Evolutionary conservation across 1,140 invertebrate genomes (phyloP), one percentile per base, ranked within the genome.

Genomic region (Panagrolaimus sp.): DNA sequence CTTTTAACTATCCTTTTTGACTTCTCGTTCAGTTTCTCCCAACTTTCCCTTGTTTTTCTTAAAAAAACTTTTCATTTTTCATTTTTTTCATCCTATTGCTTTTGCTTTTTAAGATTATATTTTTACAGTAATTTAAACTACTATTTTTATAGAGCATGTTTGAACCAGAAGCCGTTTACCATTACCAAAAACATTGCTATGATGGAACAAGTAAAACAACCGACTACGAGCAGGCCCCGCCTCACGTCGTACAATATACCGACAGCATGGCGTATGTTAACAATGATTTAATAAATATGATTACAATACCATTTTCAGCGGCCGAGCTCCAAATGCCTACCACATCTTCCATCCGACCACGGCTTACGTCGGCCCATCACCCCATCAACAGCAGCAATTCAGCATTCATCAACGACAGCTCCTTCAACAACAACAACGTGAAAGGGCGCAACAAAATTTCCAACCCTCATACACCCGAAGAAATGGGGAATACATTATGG

Each of bases 271-370:
- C 20, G 51, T 57, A 11, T 25, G 51, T 57, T 57, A n/a, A n/a
- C n/a, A n/a, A n/a, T 13, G 11, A 2, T n/a, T 57, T 27, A 25
- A 38, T 2, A 4, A 38, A 16, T 20, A 23, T 57, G 20, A 11
- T 13, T 38, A 38, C n/a, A 16, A 11, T 13, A 57, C 13, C n/a
- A n/a, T n/a, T 3, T 57, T n/a, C n/a, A 57, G 51, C 9, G 27
- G 27, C n/a, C 51, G 27, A 20, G 51, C 20, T 8, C n/a, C 20
- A 57, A 57, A 57, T 27, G 51, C 51, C 51, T 57, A 25, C 51
- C 51, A 57, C 51, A 57, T 57, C 20, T 27, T 25, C 27, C 51
- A 57, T 57, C 51, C 51, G 51, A 57, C 51, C 20, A 57, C 51
- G 20, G 51, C 51, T 27, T 57, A 57, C 27, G 51, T 57, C n/a